Evolutionary conservation across 2,888 invertebrate species (phyloP).

Genomic region (Neocrepidodera transversa): DNA sequence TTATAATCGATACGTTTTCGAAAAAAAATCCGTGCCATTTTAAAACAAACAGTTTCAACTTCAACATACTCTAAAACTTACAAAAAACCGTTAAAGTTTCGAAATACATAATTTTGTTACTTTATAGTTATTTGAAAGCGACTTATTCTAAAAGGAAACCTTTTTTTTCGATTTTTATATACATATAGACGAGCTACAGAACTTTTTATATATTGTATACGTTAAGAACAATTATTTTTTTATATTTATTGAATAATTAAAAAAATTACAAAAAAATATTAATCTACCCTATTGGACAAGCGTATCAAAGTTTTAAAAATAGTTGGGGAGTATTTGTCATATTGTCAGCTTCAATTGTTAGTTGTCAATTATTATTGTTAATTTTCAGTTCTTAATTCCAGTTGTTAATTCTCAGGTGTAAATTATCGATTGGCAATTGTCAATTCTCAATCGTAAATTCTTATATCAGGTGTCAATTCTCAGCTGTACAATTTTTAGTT

Average conservation of each 20-base stretch:
- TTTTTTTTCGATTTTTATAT: slow-evolving; percentile 11
- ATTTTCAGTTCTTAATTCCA: too few relatives aligned
- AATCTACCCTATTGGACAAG: background rate
- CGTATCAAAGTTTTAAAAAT: background rate
- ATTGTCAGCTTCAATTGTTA: too few relatives aligned
- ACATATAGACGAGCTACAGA: slow-evolving; percentile 6
- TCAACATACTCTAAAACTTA: slow-evolving; percentile 14
- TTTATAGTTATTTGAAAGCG: slow-evolving; percentile 8
- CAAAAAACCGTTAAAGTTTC: background rate
- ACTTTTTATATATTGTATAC: slow-evolving; percentile 23
- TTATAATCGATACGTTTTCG: slow-evolving; percentile 17
- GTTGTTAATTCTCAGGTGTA: too few relatives aligned
- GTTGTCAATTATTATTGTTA: too few relatives aligned
- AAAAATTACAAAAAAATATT: background rate
- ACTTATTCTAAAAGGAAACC: slow-evolving; percentile 4
- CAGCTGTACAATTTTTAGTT: too few relatives aligned
- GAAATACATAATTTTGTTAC: background rate
- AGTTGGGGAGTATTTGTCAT: too few relatives aligned
- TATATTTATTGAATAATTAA: background rate
- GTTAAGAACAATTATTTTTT: slow-evolving; percentile 18
- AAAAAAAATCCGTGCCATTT: slow-evolving; percentile 28
- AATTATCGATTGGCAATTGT: too few relatives aligned
- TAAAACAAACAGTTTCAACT: slow-evolving; percentile 12
- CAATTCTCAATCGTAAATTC: too few relatives aligned
- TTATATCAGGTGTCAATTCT: too few relatives aligned